These are phyloP conservation scores for Pseudeuparius sepicola DNA, from an alignment of 2,888 invertebrate species.

Conservation along the genomic window DNA sequence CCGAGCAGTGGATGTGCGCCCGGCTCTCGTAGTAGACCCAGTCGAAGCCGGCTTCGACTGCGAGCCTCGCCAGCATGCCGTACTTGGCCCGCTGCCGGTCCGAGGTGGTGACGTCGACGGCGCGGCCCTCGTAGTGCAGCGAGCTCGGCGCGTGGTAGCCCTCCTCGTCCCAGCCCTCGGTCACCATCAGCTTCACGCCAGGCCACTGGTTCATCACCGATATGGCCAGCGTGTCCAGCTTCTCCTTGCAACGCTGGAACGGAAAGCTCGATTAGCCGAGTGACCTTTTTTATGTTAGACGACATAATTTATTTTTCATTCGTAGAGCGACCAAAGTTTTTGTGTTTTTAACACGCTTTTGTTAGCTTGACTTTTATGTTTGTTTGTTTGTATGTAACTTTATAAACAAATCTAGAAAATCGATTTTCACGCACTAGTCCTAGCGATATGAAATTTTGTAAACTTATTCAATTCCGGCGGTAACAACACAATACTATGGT, in stretches of 20 bases:
- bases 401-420: no score
- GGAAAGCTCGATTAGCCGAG: conserved; percentile 17
- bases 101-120: conserved; percentile 91
- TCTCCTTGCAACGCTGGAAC: conserved; percentile 91
- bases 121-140: conserved; percentile 93
- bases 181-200: conserved; percentile 83
- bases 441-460: no score
- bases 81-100: conserved; percentile 89
- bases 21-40: conserved; percentile 97
- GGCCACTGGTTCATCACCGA: conserved; percentile 99
- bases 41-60: conserved; percentile 96
- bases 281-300: no score
- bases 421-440: no score
- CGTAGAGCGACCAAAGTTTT: no score
- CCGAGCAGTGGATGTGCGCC: conserved; percentile 92
- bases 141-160: conserved; percentile 68
- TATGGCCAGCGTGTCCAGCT: conserved; percentile 85
- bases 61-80: conserved; percentile 90
- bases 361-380: no score
- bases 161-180: conserved; percentile 93
- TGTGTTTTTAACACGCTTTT: no score
- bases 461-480: no score
- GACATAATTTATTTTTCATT: no score
- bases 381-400: no score
- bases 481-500: no score